Percentiles rank a stretch among this genome's conserved stretches.
Evolutionary conservation across 1,140 invertebrate species (phyloP).

Genomic region (Microplitis demolitor): DNA sequence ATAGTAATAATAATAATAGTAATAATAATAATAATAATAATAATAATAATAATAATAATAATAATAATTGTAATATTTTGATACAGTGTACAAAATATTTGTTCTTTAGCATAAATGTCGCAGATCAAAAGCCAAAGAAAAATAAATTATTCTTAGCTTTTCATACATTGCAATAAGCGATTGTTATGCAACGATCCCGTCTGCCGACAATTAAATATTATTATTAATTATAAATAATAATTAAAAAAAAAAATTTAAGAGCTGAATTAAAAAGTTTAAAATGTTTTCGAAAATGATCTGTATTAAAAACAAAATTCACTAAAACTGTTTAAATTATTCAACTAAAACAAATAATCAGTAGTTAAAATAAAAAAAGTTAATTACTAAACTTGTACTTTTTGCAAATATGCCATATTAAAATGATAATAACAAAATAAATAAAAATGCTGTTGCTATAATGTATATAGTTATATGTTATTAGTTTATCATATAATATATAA

Average conservation of each 20-base stretch:
- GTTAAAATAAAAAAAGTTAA: slow-evolving; percentile 1
- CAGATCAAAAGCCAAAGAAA: slow-evolving; percentile 18
- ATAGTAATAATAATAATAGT: slow-evolving; percentile 1
- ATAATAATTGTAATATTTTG: slow-evolving; percentile 6
- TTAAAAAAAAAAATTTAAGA: neutral
- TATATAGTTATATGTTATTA: slow-evolving; percentile 52
- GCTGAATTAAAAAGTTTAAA: neutral
- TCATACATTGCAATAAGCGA: slow-evolving; percentile 6
- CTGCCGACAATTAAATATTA: neutral
- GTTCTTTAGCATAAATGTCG: slow-evolving; percentile 5
- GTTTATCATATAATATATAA: slow-evolving; percentile 30
- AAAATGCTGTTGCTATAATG: slow-evolving; percentile 52
- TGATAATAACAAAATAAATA: neutral
- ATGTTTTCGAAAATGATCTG: neutral
- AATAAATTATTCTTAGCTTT: neutral
- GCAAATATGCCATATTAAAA: neutral
- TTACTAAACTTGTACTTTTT: neutral
- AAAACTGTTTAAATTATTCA: no score
- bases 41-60: slow-evolving; percentile 21
- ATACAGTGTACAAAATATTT: slow-evolving; percentile 27
- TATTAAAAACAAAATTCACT: no score
- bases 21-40: slow-evolving; percentile 21
- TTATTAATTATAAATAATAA: neutral
- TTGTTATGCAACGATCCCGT: neutral
- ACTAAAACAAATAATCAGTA: neutral